Evolutionary conservation across 2,888 invertebrate genomes (phyloP).

Genomic region (Hesperia comma): DNA sequence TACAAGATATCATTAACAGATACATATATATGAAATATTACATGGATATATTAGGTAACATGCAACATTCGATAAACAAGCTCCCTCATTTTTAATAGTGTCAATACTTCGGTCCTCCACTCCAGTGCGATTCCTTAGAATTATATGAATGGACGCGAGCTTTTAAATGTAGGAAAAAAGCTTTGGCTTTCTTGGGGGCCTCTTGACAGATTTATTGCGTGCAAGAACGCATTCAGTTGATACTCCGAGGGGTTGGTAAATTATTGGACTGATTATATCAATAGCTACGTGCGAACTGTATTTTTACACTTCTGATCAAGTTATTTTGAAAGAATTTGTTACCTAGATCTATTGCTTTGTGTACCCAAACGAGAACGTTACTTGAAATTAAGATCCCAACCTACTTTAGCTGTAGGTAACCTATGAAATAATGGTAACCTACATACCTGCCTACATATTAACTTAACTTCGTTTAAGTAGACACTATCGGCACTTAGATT

Average conservation of each 20-base stretch:
- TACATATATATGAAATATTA: too few species aligned
- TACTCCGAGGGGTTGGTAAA: constrained; percentile 27
- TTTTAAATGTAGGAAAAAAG: constrained; percentile 32
- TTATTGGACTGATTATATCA: constrained; percentile 22
- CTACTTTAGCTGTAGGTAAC: too few species aligned
- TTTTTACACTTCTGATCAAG: not conserved
- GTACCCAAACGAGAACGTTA: too few species aligned
- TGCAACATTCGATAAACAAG: too few species aligned
- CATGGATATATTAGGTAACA: too few species aligned
- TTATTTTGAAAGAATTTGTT: not conserved
- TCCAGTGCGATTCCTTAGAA: not conserved
- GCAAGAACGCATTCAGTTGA: constrained; percentile 45
- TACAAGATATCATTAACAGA: too few species aligned
- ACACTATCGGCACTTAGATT: too few species aligned
- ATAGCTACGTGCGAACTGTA: constrained; percentile 5
- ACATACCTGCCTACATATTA: too few species aligned
- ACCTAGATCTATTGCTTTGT: not conserved
- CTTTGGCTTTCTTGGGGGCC: constrained; percentile 51
- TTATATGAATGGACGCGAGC: constrained; percentile 20
- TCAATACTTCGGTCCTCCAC: not conserved
- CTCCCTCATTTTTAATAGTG: not conserved
- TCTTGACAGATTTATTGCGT: constrained; percentile 77
- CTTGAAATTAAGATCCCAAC: too few species aligned
- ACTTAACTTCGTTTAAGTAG: too few species aligned
- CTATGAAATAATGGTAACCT: too few species aligned